Percentiles rank a stretch among this genome's conserved stretches.
These are phyloP conservation scores for Aphelocoma coerulescens DNA, from an alignment of 2,113 vertebrate species.

Conservation along the genomic window DNA sequence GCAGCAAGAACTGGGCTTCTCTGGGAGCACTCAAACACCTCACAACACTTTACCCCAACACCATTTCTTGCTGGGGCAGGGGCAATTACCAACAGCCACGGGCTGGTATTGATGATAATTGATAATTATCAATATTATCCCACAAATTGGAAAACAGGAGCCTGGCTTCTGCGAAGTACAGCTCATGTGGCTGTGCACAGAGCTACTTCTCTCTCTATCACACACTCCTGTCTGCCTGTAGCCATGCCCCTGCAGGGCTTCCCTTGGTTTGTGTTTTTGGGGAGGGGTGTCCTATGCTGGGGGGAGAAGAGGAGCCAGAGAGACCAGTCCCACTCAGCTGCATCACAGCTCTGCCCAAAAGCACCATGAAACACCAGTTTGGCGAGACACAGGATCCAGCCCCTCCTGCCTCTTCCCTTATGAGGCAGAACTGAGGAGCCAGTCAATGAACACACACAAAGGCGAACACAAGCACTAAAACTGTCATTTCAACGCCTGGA, in stretches of 20 bases:
- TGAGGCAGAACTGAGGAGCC: not conserved
- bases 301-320: not conserved
- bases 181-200: accelerated
- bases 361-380: accelerated
- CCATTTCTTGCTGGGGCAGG: not conserved
- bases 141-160: not conserved
- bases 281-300: accelerated
- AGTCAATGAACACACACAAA: not conserved
- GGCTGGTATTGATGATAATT: accelerated
- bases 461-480: not conserved
- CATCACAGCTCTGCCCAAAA: not conserved
- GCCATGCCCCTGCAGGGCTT: too few relatives aligned
- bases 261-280: not conserved
- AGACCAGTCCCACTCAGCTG: not conserved
- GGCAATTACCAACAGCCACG: not conserved
- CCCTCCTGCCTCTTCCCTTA: not conserved
- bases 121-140: not conserved
- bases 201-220: not conserved
- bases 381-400: accelerated
- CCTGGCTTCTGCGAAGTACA: not conserved
- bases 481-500: slow-evolving; percentile 18
- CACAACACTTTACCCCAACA: not conserved
- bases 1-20: not conserved
- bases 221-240: not conserved
- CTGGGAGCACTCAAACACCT: not conserved